Conservation (phyloP, 2,888 invertebrate species). For the Hesperia comma region DNA sequence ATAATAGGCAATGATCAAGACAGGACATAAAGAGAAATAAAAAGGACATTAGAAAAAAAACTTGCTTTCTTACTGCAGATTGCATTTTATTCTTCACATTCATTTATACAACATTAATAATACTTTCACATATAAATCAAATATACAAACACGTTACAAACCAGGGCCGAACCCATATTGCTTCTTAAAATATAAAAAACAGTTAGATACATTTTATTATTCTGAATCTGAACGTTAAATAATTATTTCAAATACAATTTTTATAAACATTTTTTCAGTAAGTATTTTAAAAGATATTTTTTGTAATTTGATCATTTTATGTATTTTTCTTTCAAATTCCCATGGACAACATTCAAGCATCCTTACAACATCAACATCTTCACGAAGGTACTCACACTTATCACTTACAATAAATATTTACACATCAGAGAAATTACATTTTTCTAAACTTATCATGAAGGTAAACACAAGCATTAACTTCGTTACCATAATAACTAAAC, state of each 20-base stretch:
- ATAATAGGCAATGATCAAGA: no score
- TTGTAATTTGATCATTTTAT: background rate
- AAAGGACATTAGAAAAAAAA: background rate
- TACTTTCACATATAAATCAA: slow-evolving; percentile 44
- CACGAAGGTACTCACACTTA: slow-evolving; percentile 21
- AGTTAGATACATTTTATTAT: no score
- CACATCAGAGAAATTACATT: slow-evolving; percentile 19
- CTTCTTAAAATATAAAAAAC: background rate
- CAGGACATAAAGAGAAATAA: background rate
- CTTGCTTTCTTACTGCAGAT: slow-evolving; percentile 29
- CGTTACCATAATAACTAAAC: slow-evolving; percentile 51
- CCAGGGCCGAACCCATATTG: background rate
- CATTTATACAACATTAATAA: slow-evolving; percentile 44
- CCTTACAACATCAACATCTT: slow-evolving; percentile 42
- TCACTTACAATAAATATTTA: slow-evolving; percentile 25
- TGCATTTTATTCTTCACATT: slow-evolving; percentile 44
- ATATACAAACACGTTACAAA: slow-evolving; percentile 46
- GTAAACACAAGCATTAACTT: slow-evolving; percentile 5
- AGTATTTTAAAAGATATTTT: background rate
- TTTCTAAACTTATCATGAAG: slow-evolving; percentile 11
- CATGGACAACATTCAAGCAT: background rate
- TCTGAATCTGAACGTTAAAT: no score
- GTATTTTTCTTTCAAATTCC: background rate
- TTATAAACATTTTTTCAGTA: background rate
- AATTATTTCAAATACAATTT: slow-evolving; percentile 1